Conservation (phyloP, 2,113 vertebrate genomes). For the Benitochromis conjunctus region DNA sequence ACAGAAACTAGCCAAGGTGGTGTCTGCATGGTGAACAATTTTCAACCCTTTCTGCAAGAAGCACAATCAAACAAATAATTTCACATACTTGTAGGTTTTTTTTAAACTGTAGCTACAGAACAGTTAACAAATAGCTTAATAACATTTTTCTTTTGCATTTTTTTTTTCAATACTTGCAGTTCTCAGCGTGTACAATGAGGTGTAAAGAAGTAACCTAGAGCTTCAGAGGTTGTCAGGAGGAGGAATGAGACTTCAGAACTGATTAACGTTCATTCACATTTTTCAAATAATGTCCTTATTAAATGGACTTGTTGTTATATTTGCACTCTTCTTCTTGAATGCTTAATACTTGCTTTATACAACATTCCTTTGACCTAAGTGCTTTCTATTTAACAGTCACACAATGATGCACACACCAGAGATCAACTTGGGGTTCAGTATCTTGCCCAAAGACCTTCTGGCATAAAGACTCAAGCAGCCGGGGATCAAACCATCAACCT, state of each 20-base stretch:
- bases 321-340: background rate
- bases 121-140: background rate
- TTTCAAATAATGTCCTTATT: background rate
- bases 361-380: background rate
- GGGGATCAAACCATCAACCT: background rate
- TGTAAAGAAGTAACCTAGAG: background rate
- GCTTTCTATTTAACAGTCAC: background rate
- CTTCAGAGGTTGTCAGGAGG: background rate
- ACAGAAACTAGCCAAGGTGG: conserved; percentile 92
- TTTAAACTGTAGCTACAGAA: background rate
- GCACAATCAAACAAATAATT: background rate
- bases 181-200: background rate
- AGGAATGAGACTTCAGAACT: fast-evolving
- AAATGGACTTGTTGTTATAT: background rate
- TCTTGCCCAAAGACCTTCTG: background rate
- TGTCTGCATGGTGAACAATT: conserved; percentile 93
- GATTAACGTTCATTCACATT: background rate
- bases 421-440: background rate
- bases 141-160: background rate
- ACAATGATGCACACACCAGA: fast-evolving
- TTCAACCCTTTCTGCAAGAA: conserved; percentile 83
- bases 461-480: background rate
- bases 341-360: background rate
- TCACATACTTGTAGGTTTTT: background rate
- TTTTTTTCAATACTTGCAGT: background rate